A percentile compares a stretch with the other conserved stretches of the same genome.
Conservation (phyloP, 1,140 invertebrate species). For the Chionoecetes opilio region DNA sequence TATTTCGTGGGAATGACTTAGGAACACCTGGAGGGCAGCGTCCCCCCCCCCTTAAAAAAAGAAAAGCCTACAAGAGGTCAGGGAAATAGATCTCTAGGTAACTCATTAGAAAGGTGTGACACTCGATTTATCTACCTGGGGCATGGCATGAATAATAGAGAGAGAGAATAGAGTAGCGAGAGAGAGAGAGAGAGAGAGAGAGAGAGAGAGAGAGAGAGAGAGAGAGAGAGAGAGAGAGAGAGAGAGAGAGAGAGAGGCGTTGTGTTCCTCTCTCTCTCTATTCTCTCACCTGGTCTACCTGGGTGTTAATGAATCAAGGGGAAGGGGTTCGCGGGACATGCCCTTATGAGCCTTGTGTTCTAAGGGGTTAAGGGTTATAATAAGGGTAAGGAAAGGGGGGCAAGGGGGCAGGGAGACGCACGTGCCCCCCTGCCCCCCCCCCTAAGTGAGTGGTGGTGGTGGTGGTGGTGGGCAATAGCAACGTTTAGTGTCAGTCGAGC, state of each 20-base stretch:
- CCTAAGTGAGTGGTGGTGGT: no score
- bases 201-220: slow-evolving; percentile 27
- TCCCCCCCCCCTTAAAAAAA: no score
- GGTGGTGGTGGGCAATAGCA: no score
- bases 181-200: slow-evolving; percentile 27
- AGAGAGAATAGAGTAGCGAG: neutral
- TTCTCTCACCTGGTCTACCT: no score
- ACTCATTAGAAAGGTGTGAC: neutral
- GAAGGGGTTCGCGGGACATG: no score
- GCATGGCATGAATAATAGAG: neutral
- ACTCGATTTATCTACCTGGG: neutral
- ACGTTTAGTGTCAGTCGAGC: neutral
- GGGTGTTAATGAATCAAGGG: no score
- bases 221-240: slow-evolving; percentile 27
- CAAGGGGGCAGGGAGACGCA: no score
- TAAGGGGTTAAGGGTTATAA: no score
- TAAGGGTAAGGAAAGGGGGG: no score
- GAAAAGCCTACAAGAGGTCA: neutral
- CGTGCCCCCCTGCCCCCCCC: no score
- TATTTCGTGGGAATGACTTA: slow-evolving; percentile 6
- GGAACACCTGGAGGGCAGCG: neutral
- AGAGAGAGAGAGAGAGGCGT: neutral
- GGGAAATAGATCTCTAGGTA: neutral
- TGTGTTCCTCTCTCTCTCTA: no score
- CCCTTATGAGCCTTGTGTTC: no score